Percentiles rank a stretch among this genome's conserved stretches.
Conservation (phyloP, 2,888 invertebrate species). For the Seira musarum region DNA sequence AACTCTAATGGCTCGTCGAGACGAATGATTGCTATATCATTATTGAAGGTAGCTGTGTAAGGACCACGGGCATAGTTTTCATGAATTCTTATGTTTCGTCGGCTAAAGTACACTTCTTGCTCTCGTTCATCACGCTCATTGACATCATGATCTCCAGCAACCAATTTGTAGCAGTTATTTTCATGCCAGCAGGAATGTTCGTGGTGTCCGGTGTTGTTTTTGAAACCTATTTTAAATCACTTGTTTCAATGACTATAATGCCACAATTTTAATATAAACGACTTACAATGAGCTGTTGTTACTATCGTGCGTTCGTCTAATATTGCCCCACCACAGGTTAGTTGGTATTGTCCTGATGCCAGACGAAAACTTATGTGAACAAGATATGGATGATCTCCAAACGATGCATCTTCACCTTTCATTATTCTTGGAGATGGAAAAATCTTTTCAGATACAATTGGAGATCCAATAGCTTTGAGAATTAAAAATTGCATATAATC, state of each 20-base stretch:
- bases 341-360: not conserved
- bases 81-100: too few relatives aligned
- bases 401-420: not conserved
- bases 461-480: not conserved
- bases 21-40: not conserved
- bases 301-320: not conserved
- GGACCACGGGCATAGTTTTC: not conserved
- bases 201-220: too few relatives aligned
- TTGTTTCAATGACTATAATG: too few relatives aligned
- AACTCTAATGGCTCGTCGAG: not conserved
- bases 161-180: not conserved
- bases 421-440: not conserved
- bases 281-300: not conserved
- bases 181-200: not conserved
- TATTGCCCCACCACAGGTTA: not conserved
- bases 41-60: not conserved
- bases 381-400: not conserved
- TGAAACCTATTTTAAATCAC: too few relatives aligned
- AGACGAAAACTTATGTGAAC: not conserved
- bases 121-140: not conserved
- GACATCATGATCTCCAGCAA: not conserved
- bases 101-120: not conserved
- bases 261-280: too few relatives aligned
- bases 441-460: not conserved
- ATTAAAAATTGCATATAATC: too few relatives aligned